Conservation (phyloP, 1,140 invertebrate genomes). For the Drosophila pallidifrons region DNA sequence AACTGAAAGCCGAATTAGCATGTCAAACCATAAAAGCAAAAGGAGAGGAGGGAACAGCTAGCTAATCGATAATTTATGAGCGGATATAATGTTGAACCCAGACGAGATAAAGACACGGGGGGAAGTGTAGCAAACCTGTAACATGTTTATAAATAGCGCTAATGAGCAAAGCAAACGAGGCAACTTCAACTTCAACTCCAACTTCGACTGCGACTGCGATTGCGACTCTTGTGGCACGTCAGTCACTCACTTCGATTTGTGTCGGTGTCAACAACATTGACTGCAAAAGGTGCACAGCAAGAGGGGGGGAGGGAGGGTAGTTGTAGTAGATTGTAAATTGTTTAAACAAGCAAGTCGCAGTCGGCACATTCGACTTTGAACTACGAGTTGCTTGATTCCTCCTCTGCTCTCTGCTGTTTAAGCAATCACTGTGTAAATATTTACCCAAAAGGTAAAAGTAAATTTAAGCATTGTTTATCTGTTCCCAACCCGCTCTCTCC, state of each 20-base stretch:
- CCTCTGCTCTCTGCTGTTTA: slow-evolving; percentile 45
- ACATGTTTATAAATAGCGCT: slow-evolving; percentile 80
- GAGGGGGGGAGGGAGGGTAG: background rate
- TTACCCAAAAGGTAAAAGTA: slow-evolving; percentile 71
- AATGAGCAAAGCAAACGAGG: slow-evolving; percentile 56
- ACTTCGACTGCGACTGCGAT: slow-evolving; percentile 6
- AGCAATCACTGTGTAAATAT: slow-evolving; percentile 74
- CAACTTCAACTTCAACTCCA: slow-evolving; percentile 15
- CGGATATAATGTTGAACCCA: slow-evolving; percentile 60
- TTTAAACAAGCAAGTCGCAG: slow-evolving; percentile 68
- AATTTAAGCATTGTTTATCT: slow-evolving; percentile 73
- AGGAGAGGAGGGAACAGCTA: slow-evolving; percentile 13
- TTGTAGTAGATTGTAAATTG: slow-evolving; percentile 59
- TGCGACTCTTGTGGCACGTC: slow-evolving; percentile 25
- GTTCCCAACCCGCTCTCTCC: background rate
- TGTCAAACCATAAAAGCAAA: slow-evolving; percentile 46
- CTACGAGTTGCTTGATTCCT: slow-evolving; percentile 9
- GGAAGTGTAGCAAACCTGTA: slow-evolving; percentile 41
- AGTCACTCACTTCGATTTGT: slow-evolving; percentile 41
- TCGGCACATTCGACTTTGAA: slow-evolving; percentile 70
- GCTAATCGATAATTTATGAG: slow-evolving; percentile 80
- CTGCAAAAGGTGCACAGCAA: background rate
- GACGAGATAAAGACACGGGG: background rate
- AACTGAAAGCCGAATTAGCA: slow-evolving; percentile 74
- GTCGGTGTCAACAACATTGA: slow-evolving; percentile 31